These are phyloP conservation scores for Calyptommatus sinebrachiatus DNA, from an alignment of 2,113 vertebrate genomes.

Conservation along the genomic window DNA sequence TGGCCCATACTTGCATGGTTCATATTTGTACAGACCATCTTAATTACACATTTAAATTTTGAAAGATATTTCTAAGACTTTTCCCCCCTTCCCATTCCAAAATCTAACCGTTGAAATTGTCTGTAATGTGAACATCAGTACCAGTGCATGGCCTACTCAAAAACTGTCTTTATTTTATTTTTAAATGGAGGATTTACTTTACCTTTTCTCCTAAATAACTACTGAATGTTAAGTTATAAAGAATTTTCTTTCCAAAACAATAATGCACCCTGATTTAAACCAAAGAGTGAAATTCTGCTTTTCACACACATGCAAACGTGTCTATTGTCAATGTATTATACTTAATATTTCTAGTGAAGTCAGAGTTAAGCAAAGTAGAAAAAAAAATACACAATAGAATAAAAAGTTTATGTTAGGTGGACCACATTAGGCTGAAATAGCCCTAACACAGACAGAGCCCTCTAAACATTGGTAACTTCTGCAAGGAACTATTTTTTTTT, in stretches of 20 bases:
- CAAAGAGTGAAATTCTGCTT: background rate
- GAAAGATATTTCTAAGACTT: background rate
- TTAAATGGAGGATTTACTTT: background rate
- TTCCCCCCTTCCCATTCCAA: background rate
- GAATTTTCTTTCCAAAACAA: background rate
- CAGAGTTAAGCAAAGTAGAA: background rate
- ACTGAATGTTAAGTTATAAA: background rate
- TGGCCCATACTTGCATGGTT: background rate
- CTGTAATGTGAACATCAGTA: background rate
- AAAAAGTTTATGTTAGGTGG: no score
- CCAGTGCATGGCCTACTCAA: background rate
- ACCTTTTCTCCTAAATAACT: background rate
- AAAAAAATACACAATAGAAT: background rate
- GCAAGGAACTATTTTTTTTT: no score
- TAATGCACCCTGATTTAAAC: background rate
- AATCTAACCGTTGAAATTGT: background rate
- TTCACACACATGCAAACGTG: background rate
- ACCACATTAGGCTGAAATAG: no score
- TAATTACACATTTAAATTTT: constrained; percentile 8
- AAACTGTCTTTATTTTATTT: background rate
- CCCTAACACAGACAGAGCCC: no score
- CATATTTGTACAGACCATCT: background rate
- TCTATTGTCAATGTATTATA: background rate
- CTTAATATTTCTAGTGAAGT: background rate
- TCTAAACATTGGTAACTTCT: no score